Evolutionary conservation across 2,888 invertebrate species (phyloP), one percentile per base, ranked within the genome.

Genomic region (Ichneumoninae sp.): DNA sequence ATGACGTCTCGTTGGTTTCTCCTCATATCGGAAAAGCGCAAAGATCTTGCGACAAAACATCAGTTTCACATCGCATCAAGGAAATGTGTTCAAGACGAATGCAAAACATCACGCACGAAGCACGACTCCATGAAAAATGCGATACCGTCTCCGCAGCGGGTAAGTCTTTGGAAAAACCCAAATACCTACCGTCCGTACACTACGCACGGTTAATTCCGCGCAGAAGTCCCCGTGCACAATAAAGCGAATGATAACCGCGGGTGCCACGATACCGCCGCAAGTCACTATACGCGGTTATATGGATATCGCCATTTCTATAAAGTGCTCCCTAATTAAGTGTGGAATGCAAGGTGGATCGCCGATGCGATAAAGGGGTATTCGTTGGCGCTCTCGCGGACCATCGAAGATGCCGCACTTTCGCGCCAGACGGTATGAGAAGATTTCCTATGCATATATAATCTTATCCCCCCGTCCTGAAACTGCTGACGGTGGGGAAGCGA

Each of bases 311-410:
- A 69, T 74, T 75, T 65, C 68, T 68, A 73, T 63, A 80, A 83
- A 76, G 68, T 66, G 75, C 68, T 83, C 68, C 83, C 85, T 85
- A 83, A 85, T 85, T 83, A 83, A 85, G 85, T 83, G 80, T 76
- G 83, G 85, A 85, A 85, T 85, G 83, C 76, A 8, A 63, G 66
- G 83, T 73, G 85, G 83, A 85, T 85, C 75, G 75, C 16, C 36
- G 80, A 47, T 60, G 44, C 82, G 85, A 85, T 85, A 85, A 76
- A 70, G 22, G 22, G 60, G 40, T 63, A 75, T 63, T 71, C 70
- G 70, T 63, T 60, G 30, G 80, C 36, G 40, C 50, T 36, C 66
- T 50, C 70, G 71, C 63, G 82, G 57, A 60, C 30, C 50, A 80
- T 85, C 79, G 70, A 76, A 79, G 79, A 80, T 76, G 79, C 75